Percentiles rank a stretch among this genome's conserved stretches.
Conservation (phyloP, 2,113 vertebrate genomes). For the Grus americana region DNA sequence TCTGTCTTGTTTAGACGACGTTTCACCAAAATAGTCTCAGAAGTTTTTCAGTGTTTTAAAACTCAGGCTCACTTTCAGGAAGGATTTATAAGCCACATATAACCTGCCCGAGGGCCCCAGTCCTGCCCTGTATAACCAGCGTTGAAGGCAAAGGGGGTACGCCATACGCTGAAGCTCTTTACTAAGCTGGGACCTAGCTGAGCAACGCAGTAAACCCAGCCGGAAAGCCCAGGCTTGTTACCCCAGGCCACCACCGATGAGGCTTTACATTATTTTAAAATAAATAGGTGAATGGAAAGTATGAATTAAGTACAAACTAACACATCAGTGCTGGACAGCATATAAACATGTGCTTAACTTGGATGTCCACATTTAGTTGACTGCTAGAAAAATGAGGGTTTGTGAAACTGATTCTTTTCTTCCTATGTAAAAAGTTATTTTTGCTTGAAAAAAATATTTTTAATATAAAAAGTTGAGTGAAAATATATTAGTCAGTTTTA, state of each 20-base stretch:
- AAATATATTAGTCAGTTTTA: not conserved
- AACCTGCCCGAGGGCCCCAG: not conserved
- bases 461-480: not conserved
- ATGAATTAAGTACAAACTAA: not conserved
- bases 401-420: not conserved
- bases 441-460: not conserved
- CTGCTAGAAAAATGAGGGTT: not conserved
- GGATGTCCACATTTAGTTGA: not conserved
- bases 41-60: not conserved
- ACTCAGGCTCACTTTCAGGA: not conserved
- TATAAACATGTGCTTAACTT: not conserved
- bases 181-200: not conserved
- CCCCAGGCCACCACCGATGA: not conserved
- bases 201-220: not conserved
- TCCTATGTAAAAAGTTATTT: not conserved
- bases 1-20: not conserved
- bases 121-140: too few relatives aligned
- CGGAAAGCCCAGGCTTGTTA: not conserved
- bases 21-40: not conserved
- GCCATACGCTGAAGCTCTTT: not conserved
- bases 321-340: rapidly evolving
- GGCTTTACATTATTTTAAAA: not conserved
- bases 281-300: not conserved
- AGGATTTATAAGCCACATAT: not conserved
- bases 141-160: not conserved